phyloP scores from a whole-genome alignment of 1,140 invertebrate species.

The Euglossa dilemma region DNA sequence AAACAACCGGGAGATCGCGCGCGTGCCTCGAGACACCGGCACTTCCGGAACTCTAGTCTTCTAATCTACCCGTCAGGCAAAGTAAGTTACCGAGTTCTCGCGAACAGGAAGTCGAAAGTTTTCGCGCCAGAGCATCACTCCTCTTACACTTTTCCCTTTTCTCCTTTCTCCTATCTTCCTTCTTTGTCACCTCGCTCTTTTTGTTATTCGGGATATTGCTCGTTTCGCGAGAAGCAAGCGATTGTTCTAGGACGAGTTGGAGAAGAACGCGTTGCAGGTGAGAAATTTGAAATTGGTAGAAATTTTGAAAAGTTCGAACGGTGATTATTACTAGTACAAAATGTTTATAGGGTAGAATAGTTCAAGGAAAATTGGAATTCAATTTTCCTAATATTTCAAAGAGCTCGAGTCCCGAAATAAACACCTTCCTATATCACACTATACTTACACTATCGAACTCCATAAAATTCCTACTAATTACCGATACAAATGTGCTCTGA shows the following conservation, averaged over 20 bases:
- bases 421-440: too few species aligned
- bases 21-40: not conserved
- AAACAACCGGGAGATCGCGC: not conserved
- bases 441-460: too few species aligned
- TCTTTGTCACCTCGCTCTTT: not conserved
- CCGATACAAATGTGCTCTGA: too few species aligned
- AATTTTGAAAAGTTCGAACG: too few species aligned
- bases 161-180: not conserved
- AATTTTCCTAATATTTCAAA: too few species aligned
- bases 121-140: not conserved
- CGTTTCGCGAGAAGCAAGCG: not conserved
- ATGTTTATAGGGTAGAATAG: too few species aligned
- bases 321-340: too few species aligned
- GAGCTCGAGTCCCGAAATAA: too few species aligned
- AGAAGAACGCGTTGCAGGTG: not conserved
- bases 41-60: slow-evolving; percentile 6
- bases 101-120: not conserved
- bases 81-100: slow-evolving; percentile 45
- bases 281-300: slow-evolving; percentile 10
- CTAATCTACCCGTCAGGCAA: slow-evolving; percentile 51
- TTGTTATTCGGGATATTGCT: not conserved
- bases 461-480: too few species aligned
- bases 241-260: not conserved
- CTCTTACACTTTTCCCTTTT: not conserved
- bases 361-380: too few species aligned